Conservation (phyloP, 2,113 vertebrate genomes). For the Symphodus melops region DNA sequence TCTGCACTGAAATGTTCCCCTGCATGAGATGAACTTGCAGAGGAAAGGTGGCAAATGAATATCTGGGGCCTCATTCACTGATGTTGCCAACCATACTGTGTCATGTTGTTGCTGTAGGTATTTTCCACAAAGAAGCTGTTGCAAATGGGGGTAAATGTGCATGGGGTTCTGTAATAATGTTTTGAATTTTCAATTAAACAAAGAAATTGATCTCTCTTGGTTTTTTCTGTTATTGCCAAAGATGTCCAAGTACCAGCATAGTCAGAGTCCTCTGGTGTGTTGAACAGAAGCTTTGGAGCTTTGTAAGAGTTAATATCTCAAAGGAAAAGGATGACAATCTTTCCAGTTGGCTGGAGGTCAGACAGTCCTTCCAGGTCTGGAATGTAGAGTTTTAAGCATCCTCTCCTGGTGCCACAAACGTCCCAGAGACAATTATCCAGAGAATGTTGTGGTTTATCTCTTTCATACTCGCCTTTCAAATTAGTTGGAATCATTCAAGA, state of each 20-base stretch:
- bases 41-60: conserved; percentile 20
- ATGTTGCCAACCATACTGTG: conserved; percentile 33
- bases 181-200: conserved; percentile 75
- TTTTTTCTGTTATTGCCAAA: not conserved
- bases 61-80: conserved; percentile 18
- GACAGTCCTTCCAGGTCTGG: conserved; percentile 59
- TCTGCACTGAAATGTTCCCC: conserved; percentile 70
- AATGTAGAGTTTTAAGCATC: conserved; percentile 52
- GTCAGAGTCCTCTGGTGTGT: not conserved
- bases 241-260: not conserved
- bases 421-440: conserved; percentile 12
- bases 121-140: conserved; percentile 60
- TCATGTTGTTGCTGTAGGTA: conserved; percentile 44
- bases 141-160: too few relatives aligned
- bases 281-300: conserved; percentile 25
- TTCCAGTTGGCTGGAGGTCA: conserved; percentile 61
- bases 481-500: not conserved
- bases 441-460: conserved; percentile 21
- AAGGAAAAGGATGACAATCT: conserved; percentile 62
- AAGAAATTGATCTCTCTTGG: not conserved
- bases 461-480: not conserved
- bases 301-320: conserved; percentile 2
- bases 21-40: conserved; percentile 32
- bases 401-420: conserved; percentile 20
- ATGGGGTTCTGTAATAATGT: conserved; percentile 49